Percentiles rank a stretch among this genome's conserved stretches.
Evolutionary conservation across 2,888 invertebrate genomes (phyloP).

Genomic region (Notodonta dromedarius): DNA sequence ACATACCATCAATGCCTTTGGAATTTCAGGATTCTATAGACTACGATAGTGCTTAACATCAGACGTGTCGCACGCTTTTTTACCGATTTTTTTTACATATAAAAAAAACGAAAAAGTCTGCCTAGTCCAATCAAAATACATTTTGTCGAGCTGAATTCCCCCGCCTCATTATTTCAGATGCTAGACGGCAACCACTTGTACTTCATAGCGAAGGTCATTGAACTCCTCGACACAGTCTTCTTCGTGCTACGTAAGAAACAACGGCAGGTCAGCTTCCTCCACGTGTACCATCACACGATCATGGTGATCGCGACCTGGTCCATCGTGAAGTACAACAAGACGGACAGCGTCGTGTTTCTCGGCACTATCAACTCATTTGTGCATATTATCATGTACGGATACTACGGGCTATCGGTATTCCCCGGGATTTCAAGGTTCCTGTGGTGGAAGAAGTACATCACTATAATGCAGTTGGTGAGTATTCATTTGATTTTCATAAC

Average conservation of each 20-base stretch:
- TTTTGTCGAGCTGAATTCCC: too few species aligned
- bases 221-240: conserved; percentile 91
- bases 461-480: conserved; percentile 89
- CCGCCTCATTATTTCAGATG: conserved; percentile 40
- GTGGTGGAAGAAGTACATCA: conserved; percentile 94
- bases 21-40: too few species aligned
- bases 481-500: not conserved
- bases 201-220: conserved; percentile 88
- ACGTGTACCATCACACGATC: conserved; percentile 93
- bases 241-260: conserved; percentile 92
- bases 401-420: conserved; percentile 89
- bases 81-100: too few species aligned
- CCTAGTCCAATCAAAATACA: too few species aligned
- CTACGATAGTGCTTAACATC: too few species aligned
- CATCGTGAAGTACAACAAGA: conserved; percentile 87
- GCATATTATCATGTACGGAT: conserved; percentile 91
- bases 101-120: too few species aligned
- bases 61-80: too few species aligned
- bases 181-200: conserved; percentile 82
- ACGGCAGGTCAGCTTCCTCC: conserved; percentile 92
- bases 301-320: conserved; percentile 89
- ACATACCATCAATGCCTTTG: too few species aligned
- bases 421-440: conserved; percentile 87
- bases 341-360: conserved; percentile 87
- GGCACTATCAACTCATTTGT: conserved; percentile 88